Base-by-base conservation (phyloP, 2,113 vertebrate species). In the Phrynocephalus versicolor region DNA sequence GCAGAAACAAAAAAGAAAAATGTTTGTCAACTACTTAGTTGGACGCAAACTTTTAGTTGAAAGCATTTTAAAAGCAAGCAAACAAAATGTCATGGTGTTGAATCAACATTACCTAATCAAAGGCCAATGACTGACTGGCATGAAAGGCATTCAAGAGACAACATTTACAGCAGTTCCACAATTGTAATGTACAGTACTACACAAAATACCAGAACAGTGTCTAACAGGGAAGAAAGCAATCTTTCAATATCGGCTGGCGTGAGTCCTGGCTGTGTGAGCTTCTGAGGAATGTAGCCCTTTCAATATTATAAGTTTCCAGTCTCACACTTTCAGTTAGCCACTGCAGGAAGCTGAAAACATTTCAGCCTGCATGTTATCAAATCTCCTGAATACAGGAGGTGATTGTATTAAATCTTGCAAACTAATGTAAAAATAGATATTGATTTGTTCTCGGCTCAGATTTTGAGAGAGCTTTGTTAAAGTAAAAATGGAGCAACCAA, bases 81-180 rank as follows among this genome's bases (percentile, higher is more conserved):
- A 85, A 89, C 88, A 91, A 83, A 89, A 94, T 90, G n/a, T 76
- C 85, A 83, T 70, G 55, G 83, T 70, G 93, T 92, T 91, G 88
- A 94, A 92, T 82, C 90, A 89, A 91, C 90, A 89, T 78, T 60
- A 72, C 77, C 80, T 89, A 87, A 87, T n/a, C 88, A 64, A 90
- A 90, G 60, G 88, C 73, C 91, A 92, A 88, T 86, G 89, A 90
- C 37, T 90, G 86, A 94, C 87, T 89, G 88, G 70, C 89, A 95
- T 70, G 67, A 70, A 93, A 92, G 39, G 85, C 73, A 94, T 41
- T 88, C 89, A 79, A 93, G 93, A 87, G 58, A 45, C 89, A 92
- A 85, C 93, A 82, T 88, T 94, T 88, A 83, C 72, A 84, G 72
- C 87, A 92, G 86, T 10, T 57, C 71, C 67, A 90, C 21, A 72